These are phyloP conservation scores for Diarsia brunnea DNA, from an alignment of 2,888 invertebrate genomes.

Conservation along the genomic window DNA sequence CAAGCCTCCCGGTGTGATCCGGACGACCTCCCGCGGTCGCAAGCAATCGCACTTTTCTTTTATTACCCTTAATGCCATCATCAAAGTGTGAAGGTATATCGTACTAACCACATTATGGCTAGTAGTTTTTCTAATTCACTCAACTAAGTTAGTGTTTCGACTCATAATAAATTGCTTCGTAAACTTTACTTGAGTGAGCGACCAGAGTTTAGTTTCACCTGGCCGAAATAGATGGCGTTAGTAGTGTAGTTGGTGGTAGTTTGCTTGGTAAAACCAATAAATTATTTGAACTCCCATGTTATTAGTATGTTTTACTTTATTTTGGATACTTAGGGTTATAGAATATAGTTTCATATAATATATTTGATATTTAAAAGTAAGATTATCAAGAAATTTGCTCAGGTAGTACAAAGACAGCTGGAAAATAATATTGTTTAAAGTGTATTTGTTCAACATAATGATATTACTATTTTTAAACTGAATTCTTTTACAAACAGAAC, in stretches of 20 bases:
- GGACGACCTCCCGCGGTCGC: constrained; percentile 77
- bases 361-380: background rate
- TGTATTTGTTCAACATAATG: background rate
- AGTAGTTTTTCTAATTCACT: constrained; percentile 70
- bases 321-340: background rate
- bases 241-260: constrained; percentile 36
- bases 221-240: constrained; percentile 67
- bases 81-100: constrained; percentile 71
- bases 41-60: constrained; percentile 81
- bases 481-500: background rate
- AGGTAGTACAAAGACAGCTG: background rate
- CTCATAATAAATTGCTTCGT: constrained; percentile 66
- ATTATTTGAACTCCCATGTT: constrained; percentile 2
- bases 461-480: background rate
- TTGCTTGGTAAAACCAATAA: constrained; percentile 15
- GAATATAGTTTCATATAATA: background rate
- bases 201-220: constrained; percentile 48
- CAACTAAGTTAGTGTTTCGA: constrained; percentile 67
- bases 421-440: background rate
- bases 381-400: background rate
- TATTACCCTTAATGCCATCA: constrained; percentile 79
- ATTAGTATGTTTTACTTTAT: background rate
- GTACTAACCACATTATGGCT: constrained; percentile 65
- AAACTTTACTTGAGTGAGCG: constrained; percentile 59
- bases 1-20: constrained; percentile 74